Conservation (phyloP, 2,113 vertebrate genomes). For the Engystomops pustulosus region DNA sequence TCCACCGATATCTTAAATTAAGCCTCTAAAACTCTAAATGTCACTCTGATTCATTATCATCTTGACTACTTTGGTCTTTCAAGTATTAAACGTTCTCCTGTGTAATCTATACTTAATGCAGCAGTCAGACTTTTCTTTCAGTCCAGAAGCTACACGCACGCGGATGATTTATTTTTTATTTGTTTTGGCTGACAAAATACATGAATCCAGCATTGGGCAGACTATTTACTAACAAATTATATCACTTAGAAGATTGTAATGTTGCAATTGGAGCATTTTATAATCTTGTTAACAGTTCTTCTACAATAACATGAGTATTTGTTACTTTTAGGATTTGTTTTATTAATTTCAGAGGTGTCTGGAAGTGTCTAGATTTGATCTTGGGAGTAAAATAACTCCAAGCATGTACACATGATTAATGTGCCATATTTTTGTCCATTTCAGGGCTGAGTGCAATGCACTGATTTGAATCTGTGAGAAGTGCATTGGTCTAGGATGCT, state of each 20-base stretch:
- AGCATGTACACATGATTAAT: conserved; percentile 17
- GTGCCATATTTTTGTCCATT: conserved; percentile 16
- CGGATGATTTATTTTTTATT: too few relatives aligned
- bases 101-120: too few relatives aligned
- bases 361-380: not conserved
- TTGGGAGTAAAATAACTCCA: not conserved
- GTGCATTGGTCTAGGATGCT: conserved; percentile 27
- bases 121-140: too few relatives aligned
- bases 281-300: not conserved
- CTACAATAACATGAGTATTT: not conserved
- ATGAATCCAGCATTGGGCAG: not conserved
- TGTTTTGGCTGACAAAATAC: too few relatives aligned
- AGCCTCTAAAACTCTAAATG: too few relatives aligned
- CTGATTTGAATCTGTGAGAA: conserved; percentile 17
- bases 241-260: not conserved
- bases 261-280: not conserved
- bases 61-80: too few relatives aligned
- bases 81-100: too few relatives aligned
- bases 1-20: too few relatives aligned
- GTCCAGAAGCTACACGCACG: too few relatives aligned
- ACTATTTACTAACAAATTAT: not conserved
- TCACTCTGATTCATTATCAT: too few relatives aligned
- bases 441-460: conserved; percentile 26
- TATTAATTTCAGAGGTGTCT: too few relatives aligned
- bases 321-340: too few relatives aligned